Percentiles rank a stretch among this genome's conserved stretches.
These are phyloP conservation scores for Eulemur mongoz DNA, from an alignment of 2,797 vertebrate species.

Conservation along the genomic window DNA sequence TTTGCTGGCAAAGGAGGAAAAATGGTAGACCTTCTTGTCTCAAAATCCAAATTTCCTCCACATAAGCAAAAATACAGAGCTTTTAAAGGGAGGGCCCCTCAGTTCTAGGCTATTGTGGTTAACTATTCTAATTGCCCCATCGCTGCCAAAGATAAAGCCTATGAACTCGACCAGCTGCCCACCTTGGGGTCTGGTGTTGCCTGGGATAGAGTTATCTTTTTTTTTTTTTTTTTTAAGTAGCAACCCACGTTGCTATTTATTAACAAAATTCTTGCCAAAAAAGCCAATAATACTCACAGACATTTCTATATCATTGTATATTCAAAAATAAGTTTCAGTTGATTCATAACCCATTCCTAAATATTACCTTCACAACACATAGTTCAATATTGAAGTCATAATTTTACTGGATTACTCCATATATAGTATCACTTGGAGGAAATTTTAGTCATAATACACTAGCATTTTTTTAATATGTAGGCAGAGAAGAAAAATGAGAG, in stretches of 20 bases:
- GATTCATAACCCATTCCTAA: not conserved
- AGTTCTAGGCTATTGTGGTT: no score
- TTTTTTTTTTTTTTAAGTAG: not conserved
- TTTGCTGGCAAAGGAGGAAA: no score
- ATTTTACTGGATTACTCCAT: not conserved
- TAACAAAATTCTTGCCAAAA: slow-evolving; percentile 44
- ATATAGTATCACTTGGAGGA: not conserved
- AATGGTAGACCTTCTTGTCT: no score
- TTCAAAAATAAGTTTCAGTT: not conserved
- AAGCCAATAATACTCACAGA: not conserved
- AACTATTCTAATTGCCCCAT: no score
- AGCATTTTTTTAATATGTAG: not conserved
- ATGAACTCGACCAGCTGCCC: no score
- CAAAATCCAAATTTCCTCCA: no score
- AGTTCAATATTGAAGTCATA: not conserved
- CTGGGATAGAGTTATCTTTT: no score
- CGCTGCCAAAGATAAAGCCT: no score
- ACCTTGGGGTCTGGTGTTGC: no score
- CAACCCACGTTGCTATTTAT: not conserved
- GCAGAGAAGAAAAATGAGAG: slow-evolving; percentile 11
- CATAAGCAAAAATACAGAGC: no score
- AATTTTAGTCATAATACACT: not conserved
- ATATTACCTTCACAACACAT: not conserved
- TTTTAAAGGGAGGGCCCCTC: no score
- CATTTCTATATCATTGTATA: not conserved